Evolutionary conservation across 2,888 invertebrate genomes (phyloP).

Genomic region (Melanotus villosus): DNA sequence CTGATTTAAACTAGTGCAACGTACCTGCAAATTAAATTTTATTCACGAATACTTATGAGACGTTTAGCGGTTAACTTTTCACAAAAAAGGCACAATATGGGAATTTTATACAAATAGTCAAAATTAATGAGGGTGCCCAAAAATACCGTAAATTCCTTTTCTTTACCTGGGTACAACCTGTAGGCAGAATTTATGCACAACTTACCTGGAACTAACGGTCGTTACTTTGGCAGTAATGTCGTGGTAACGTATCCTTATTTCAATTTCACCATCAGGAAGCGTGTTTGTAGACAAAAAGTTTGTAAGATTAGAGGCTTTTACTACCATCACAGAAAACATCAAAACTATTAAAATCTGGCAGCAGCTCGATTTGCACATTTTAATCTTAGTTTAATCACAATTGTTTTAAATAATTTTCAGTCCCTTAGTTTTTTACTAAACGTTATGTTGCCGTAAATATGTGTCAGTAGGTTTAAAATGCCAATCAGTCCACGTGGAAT

Average conservation of each 20-base stretch:
- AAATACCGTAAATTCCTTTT: too few species aligned
- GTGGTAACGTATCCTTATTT: conserved; percentile 75
- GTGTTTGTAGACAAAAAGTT: conserved; percentile 78
- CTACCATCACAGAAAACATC: conserved; percentile 20
- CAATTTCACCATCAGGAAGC: conserved; percentile 80
- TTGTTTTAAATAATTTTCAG: neutral
- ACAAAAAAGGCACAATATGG: too few species aligned
- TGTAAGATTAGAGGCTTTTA: conserved; percentile 56
- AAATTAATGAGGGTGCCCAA: too few species aligned
- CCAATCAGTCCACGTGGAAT: neutral
- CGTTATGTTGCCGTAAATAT: neutral
- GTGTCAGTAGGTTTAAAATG: too few species aligned
- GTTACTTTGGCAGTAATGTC: conserved; percentile 80
- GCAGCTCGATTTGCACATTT: conserved; percentile 4
- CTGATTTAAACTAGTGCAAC: too few species aligned
- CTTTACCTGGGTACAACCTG: too few species aligned
- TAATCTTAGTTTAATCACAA: neutral
- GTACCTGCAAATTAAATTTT: too few species aligned
- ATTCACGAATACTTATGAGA: too few species aligned
- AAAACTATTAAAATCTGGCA: conserved; percentile 20
- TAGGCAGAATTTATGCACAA: too few species aligned
- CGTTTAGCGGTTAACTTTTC: too few species aligned
- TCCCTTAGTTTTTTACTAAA: neutral
- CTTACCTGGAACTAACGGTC: conserved; percentile 73
- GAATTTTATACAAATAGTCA: too few species aligned